Evolutionary conservation across 2,888 invertebrate genomes (phyloP).

Genomic region (Archaeoteleia sp.): DNA sequence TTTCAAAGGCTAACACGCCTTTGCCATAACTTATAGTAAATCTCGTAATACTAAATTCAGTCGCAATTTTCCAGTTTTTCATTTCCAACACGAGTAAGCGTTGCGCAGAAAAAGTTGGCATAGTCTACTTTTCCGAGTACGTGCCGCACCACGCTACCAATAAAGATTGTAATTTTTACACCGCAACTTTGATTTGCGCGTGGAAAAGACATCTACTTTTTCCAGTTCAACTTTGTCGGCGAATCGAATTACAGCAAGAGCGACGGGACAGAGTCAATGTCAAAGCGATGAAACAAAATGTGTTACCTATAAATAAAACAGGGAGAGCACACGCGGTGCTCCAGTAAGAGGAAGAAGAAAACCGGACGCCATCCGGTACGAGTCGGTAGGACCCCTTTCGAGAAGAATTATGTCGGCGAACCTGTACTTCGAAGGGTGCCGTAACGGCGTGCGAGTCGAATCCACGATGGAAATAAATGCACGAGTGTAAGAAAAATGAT

Average conservation of each 20-base stretch:
- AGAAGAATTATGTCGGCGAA: conserved; percentile 43
- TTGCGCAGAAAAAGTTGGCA: no score
- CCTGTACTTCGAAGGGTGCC: conserved; percentile 37
- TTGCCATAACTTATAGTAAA: no score
- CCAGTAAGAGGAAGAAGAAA: conserved; percentile 35
- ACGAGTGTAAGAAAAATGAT: conserved; percentile 39
- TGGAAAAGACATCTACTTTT: conserved; percentile 24
- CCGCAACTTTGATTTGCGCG: no score
- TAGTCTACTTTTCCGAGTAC: conserved; percentile 2
- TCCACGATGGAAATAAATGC: conserved; percentile 43
- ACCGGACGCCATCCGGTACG: conserved; percentile 27
- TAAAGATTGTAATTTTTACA: no score
- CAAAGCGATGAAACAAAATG: conserved; percentile 48
- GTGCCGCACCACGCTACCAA: no score
- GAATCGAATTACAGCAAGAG: conserved; percentile 32
- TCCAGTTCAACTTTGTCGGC: conserved; percentile 26
- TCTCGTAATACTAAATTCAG: no score
- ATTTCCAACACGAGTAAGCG: no score
- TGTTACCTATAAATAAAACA: conserved; percentile 42
- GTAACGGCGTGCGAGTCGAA: conserved; percentile 43
- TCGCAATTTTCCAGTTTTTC: no score
- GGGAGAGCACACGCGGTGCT: conserved; percentile 46
- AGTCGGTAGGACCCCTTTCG: conserved; percentile 41
- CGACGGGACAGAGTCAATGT: conserved; percentile 19
- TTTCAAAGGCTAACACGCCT: no score